Base-by-base conservation (phyloP, 2,797 vertebrate genomes). In the Varecia variegata region DNA sequence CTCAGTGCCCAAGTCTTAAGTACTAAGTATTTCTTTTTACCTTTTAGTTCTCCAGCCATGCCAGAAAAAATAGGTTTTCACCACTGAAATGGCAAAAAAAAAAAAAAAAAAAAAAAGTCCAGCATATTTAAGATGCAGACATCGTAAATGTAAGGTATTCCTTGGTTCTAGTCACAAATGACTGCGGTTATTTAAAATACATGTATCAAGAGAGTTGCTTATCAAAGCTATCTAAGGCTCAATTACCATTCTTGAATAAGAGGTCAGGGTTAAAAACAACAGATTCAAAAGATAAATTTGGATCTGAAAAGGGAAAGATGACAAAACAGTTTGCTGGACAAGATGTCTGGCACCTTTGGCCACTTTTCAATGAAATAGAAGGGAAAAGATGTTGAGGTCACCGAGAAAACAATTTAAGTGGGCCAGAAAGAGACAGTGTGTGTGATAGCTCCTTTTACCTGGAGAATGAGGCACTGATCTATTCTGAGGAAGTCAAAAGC, bases 241-340 rank as follows among this genome's bases (percentile, higher is more conserved):
- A 97, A 90, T 82, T 94, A 91, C 88, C 60, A 58, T 96, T 97
- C 97, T 92, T 95, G 88, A 96, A 67, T 93, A 97, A 98, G 96
- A 50, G 98, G 89, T 96, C 97, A 91, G 94, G 97, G 96, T 93
- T 97, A 98, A 98, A 98, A 97, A 83, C 94, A 93, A 95, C 74
- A 95, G 94, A 89, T 90, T 93, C 74, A 95, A 96, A 97, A 97
- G 97, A 97, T 76, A 83, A 92, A 97, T 98, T 96, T 97, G 73
- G 85, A 98, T 97, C 97, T 98, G 86, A 90, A 97, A 97, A 97
- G 80, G 58, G 60, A 93, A 97, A 95, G 98, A 98, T 90, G 97
- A 95, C 79, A 97, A 95, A 97, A 90, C 56, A 94, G 88, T 96
- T 87, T 97, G 92, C 96, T 43, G 43, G 97, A 98, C 97, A 97